Percentiles rank a stretch among this genome's conserved stretches.
Conservation (phyloP, 2,888 invertebrate species). For the Coleophora flavipennella region DNA sequence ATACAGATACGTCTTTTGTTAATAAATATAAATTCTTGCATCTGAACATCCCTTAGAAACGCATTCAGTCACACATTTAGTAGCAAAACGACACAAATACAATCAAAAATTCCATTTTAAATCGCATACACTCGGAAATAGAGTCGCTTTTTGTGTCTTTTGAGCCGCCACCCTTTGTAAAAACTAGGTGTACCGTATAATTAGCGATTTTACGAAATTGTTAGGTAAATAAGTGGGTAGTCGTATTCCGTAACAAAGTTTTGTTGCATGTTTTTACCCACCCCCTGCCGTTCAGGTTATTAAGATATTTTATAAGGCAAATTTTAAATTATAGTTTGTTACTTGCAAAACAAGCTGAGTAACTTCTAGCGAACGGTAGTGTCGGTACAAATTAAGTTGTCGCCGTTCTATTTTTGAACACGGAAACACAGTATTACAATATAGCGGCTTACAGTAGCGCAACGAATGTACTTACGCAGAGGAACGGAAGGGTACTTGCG, state of each 20-base stretch:
- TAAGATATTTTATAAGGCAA: constrained; percentile 16
- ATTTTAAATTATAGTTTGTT: too few species aligned
- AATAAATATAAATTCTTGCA: constrained; percentile 35
- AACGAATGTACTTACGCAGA: too few species aligned
- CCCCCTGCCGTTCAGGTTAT: constrained; percentile 20
- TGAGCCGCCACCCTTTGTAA: constrained; percentile 49
- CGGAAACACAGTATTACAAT: too few species aligned
- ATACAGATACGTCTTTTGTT: constrained; percentile 21
- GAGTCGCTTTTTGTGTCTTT: constrained; percentile 13
- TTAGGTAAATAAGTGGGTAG: constrained; percentile 53
- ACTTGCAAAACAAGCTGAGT: too few species aligned
- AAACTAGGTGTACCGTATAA: constrained; percentile 58
- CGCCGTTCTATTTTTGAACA: too few species aligned
- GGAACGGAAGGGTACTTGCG: too few species aligned
- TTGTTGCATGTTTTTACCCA: constrained; percentile 26
- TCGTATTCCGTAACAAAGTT: constrained; percentile 26
- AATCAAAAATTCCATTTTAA: constrained; percentile 12
- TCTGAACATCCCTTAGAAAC: constrained; percentile 67
- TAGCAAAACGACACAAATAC: constrained; percentile 24
- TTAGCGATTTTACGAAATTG: constrained; percentile 67
- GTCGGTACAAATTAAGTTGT: too few species aligned
- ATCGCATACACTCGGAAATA: constrained; percentile 18
- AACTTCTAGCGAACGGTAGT: too few species aligned
- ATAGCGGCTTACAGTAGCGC: too few species aligned
- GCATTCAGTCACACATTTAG: constrained; percentile 35